phyloP scores from a whole-genome alignment of 2,888 invertebrate species.

The Coelinius sp. region DNA sequence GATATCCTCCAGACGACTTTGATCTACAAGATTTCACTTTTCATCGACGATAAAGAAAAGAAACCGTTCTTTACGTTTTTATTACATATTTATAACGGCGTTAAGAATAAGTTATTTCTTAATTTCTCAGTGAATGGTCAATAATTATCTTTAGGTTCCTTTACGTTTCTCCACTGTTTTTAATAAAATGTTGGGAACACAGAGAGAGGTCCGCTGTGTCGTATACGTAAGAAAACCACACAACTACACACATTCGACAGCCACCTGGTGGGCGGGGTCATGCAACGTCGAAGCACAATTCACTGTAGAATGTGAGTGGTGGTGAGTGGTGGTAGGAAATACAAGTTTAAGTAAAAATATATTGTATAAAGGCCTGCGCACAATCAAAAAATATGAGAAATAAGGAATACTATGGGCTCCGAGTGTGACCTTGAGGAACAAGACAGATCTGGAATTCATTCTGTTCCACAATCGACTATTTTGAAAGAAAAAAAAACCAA shows the following conservation, averaged over 20 bases:
- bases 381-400: no score
- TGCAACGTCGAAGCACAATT: slow-evolving; percentile 38
- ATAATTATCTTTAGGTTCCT: slow-evolving; percentile 12
- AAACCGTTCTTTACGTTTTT: background rate
- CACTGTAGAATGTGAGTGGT: background rate
- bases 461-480: no score
- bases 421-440: no score
- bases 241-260: slow-evolving; percentile 66
- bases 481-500: no score
- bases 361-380: no score
- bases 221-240: slow-evolving; percentile 64
- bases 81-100: background rate
- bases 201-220: slow-evolving; percentile 61
- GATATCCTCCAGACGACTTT: background rate
- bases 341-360: no score
- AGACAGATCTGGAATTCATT: no score
- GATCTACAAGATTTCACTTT: background rate
- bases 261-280: slow-evolving; percentile 67
- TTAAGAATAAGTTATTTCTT: background rate
- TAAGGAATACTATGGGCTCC: no score
- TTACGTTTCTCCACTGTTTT: slow-evolving; percentile 16
- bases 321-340: slow-evolving; percentile 6
- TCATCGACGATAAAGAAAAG: background rate
- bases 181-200: slow-evolving; percentile 59
- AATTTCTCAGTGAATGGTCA: background rate